Evolutionary conservation across 1,140 invertebrate genomes (phyloP).

Genomic region (Drosophila ohnishii): DNA sequence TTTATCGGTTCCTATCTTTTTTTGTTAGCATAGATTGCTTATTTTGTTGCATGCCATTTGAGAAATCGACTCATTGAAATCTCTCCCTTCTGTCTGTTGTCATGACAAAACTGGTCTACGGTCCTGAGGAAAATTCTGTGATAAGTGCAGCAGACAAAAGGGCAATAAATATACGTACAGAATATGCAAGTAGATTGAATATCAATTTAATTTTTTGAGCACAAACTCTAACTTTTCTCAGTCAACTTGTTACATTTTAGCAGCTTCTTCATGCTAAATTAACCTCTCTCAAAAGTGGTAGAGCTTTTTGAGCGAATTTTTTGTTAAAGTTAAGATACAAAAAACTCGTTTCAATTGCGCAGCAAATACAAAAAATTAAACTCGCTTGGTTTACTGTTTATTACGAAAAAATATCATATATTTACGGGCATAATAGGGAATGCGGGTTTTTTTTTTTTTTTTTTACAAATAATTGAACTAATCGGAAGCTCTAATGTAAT

Average conservation of each 20-base stretch:
- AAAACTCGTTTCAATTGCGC: conserved; percentile 66
- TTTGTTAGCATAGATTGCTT: conserved; percentile 42
- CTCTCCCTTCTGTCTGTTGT: conserved; percentile 51
- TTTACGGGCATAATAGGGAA: not conserved
- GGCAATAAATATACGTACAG: conserved; percentile 12
- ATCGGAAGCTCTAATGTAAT: not conserved
- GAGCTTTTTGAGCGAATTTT: conserved; percentile 41
- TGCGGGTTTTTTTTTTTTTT: no score
- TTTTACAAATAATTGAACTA: not conserved
- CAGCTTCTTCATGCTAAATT: conserved; percentile 13
- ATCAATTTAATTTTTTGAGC: not conserved
- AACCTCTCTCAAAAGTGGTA: conserved; percentile 1
- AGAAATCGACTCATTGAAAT: conserved; percentile 54
- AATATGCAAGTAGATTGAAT: not conserved
- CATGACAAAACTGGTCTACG: conserved; percentile 39
- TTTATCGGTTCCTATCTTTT: conserved; percentile 9
- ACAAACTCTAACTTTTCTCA: not conserved
- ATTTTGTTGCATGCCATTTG: conserved; percentile 62
- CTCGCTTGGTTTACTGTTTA: conserved; percentile 1
- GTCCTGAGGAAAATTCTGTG: conserved; percentile 3
- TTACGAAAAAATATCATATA: not conserved
- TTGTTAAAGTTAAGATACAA: conserved; percentile 13
- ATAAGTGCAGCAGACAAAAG: conserved; percentile 25
- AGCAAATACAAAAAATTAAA: conserved; percentile 34
- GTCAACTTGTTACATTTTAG: not conserved